Conservation (phyloP, 2,797 vertebrate genomes). For the Brachymystax lenok region DNA sequence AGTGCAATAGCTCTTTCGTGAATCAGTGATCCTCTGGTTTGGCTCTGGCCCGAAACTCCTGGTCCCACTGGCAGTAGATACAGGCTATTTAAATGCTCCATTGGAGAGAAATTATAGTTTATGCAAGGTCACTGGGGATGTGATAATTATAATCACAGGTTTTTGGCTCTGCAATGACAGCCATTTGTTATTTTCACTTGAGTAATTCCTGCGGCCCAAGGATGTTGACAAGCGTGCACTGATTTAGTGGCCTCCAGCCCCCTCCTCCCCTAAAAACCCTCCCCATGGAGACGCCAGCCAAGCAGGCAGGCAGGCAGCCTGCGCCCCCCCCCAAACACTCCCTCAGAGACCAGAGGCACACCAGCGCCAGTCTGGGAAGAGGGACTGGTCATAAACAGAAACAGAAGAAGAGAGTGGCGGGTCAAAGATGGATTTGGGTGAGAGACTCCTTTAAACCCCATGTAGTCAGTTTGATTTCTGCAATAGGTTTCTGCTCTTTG, state of each 20-base stretch:
- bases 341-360: slow-evolving; percentile 54
- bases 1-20: slow-evolving; percentile 72
- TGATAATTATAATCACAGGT: slow-evolving; percentile 99
- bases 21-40: slow-evolving; percentile 75
- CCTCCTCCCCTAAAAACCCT: slow-evolving; percentile 36
- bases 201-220: slow-evolving; percentile 90
- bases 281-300: slow-evolving; percentile 24
- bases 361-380: slow-evolving; percentile 23
- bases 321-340: slow-evolving; percentile 46
- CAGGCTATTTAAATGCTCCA: slow-evolving; percentile 99
- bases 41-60: slow-evolving; percentile 67
- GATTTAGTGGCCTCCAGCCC: slow-evolving; percentile 90
- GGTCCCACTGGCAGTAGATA: slow-evolving; percentile 61
- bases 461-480: not conserved
- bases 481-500: not conserved
- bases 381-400: not conserved
- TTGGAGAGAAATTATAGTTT: slow-evolving; percentile 99
- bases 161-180: slow-evolving; percentile 99
- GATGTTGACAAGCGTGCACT: slow-evolving; percentile 97
- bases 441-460: slow-evolving; percentile 52
- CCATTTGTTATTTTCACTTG: slow-evolving; percentile 99
- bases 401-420: slow-evolving; percentile 27
- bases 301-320: slow-evolving; percentile 41
- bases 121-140: slow-evolving; percentile 99
- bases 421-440: slow-evolving; percentile 60